These are phyloP conservation scores for Bembecia ichneumoniformis DNA, from an alignment of 2,888 invertebrate genomes.

Conservation along the genomic window DNA sequence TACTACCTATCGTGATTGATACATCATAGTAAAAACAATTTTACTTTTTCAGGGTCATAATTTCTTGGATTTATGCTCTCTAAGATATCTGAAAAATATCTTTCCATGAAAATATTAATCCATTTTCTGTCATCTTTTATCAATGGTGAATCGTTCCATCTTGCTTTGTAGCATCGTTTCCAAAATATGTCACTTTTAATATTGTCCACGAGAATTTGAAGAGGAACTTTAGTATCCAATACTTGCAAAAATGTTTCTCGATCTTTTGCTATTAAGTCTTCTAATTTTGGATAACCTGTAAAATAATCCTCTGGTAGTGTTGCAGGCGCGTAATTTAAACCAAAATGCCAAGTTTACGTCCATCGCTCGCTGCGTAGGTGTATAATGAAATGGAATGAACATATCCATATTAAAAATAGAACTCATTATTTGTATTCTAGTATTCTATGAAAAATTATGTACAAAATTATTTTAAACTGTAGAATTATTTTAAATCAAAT, in stretches of 20 bases:
- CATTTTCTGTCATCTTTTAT: conserved; percentile 38
- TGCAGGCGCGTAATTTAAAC: no score
- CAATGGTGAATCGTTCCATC: conserved; percentile 41
- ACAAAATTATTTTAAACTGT: background rate
- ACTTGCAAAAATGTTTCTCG: conserved; percentile 54
- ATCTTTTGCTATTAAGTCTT: conserved; percentile 51
- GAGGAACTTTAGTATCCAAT: conserved; percentile 45
- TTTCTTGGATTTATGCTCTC: conserved; percentile 61
- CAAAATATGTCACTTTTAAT: conserved; percentile 63
- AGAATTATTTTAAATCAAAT: no score
- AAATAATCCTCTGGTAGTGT: conserved; percentile 1
- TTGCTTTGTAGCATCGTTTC: conserved; percentile 53
- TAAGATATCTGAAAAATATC: conserved; percentile 54
- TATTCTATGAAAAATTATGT: no score
- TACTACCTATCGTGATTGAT: no score
- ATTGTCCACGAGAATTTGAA: conserved; percentile 56
- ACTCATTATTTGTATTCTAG: no score
- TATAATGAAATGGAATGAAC: no score
- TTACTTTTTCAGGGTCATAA: conserved; percentile 65
- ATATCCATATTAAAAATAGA: conserved; percentile 2
- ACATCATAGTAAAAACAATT: no score
- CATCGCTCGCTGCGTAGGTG: no score
- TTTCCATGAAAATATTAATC: conserved; percentile 60
- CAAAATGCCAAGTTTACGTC: no score
- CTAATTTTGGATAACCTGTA: conserved; percentile 44